Percentiles rank a stretch among this genome's conserved stretches.
Evolutionary conservation across 1,140 invertebrate genomes (phyloP).

Genomic region (Hyphantria cunea): DNA sequence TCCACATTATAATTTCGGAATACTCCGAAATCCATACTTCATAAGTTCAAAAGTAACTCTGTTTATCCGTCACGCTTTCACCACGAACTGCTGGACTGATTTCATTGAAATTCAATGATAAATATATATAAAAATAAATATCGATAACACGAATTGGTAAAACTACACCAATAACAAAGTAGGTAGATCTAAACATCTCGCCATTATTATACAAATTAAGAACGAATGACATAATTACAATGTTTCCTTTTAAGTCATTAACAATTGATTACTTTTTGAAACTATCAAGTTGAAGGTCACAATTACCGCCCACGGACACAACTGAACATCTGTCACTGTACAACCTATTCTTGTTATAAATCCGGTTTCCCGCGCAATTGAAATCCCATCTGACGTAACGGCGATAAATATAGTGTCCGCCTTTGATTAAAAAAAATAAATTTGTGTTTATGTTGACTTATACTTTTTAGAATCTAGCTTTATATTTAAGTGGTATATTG

Average conservation of each 20-base stretch:
- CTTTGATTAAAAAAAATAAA: conserved; percentile 13
- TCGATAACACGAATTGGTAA: too few species aligned
- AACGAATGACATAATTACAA: conserved; percentile 31
- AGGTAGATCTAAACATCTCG: not conserved
- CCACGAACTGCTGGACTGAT: too few species aligned
- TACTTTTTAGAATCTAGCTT: conserved; percentile 11
- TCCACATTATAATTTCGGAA: too few species aligned
- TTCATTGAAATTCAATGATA: too few species aligned
- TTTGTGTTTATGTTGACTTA: conserved; percentile 1
- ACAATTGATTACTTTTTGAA: conserved; percentile 19
- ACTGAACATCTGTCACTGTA: conserved; percentile 28
- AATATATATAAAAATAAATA: too few species aligned
- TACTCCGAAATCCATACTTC: too few species aligned
- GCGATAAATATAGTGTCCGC: conserved; percentile 9
- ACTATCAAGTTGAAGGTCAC: conserved; percentile 26
- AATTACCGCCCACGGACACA: conserved; percentile 34
- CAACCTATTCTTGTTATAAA: conserved; percentile 12
- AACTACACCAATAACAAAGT: too few species aligned
- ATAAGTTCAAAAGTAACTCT: too few species aligned
- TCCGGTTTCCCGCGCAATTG: conserved; percentile 17
- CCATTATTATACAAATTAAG: not conserved
- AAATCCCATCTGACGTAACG: conserved; percentile 14
- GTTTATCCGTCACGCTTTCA: too few species aligned
- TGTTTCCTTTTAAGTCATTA: conserved; percentile 11
- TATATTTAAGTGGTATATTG: conserved; percentile 18